Evolutionary conservation across 2,113 vertebrate species (phyloP).

Genomic region (Seriola rivoliana): DNA sequence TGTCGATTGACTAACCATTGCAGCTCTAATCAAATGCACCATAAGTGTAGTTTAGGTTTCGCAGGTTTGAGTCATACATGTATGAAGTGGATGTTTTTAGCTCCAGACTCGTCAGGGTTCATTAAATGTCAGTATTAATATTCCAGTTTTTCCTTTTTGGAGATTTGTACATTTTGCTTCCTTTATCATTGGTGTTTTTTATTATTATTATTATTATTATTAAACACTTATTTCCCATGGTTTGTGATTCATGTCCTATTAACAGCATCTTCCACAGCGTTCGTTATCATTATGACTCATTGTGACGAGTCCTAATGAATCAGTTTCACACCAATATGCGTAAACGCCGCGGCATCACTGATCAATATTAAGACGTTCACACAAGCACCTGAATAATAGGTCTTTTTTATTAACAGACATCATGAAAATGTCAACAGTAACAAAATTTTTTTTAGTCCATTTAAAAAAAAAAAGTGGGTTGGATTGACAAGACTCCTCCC

Average conservation of each 20-base stretch:
- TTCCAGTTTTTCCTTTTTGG: conserved; percentile 56
- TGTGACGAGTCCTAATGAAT: too few species aligned
- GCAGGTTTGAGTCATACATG: background rate
- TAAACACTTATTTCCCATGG: conserved; percentile 64
- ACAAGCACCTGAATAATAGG: conserved; percentile 72
- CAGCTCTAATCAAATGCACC: background rate
- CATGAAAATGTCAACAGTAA: conserved; percentile 85
- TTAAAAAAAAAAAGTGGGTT: conserved; percentile 77
- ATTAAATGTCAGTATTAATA: conserved; percentile 69
- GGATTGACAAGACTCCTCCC: conserved; percentile 86
- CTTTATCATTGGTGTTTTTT: conserved; percentile 35
- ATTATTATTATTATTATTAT: conserved; percentile 32
- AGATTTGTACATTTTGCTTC: conserved; percentile 56
- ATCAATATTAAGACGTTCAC: background rate
- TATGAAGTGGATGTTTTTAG: conserved; percentile 9
- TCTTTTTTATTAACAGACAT: conserved; percentile 86
- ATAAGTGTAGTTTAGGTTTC: background rate
- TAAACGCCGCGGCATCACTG: too few species aligned
- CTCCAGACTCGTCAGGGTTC: conserved; percentile 7
- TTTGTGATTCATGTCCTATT: background rate
- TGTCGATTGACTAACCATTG: too few species aligned
- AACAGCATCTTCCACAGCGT: background rate
- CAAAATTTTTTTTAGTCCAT: conserved; percentile 82
- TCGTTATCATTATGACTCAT: background rate
- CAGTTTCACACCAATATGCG: too few species aligned